Evolutionary conservation across 1,140 invertebrate species (phyloP), one percentile per base, ranked within the genome.

Genomic region (Parapsyche elsis): DNA sequence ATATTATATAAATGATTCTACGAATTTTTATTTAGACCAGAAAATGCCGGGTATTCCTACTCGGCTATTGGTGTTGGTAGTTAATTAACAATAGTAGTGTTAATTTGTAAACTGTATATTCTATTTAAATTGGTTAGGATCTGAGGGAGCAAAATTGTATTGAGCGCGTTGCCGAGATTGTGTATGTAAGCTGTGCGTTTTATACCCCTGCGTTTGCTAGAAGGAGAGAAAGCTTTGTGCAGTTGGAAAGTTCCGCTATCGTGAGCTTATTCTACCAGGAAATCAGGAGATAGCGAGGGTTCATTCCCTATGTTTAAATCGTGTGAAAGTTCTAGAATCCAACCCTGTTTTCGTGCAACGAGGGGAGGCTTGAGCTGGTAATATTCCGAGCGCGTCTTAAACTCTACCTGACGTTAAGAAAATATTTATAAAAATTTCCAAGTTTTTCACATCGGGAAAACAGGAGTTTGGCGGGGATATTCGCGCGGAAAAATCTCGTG

Each of bases 211-310:
- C 45, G 46, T 57, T 57, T 80, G 82, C 61, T 83, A 83, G 82
- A 80, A 83, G n/a, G 80, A 83, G 80, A 83, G 80, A 81, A 80
- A 83, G 82, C 75, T 81, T 78, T 23, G 76, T 64, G 57, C 44
- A 64, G 30, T 67, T 45, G 61, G 75, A 76, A 81, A 83, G 82
- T 81, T 83, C 77, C 71, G 78, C 82, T 81, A 75, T 80, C 76
- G 71, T 81, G 82, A 83, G 80, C 80, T 83, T 83, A 83, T 81
- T 80, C 61, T 83, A 87, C 84, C 80, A 86, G 86, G 85, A 83
- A 57, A 73, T 1, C 57, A 87, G 67, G 67, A 61, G 0, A 21
- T 5, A 53, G 12, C 2, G 49, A 16, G 12, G 49, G 12, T 16
- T 2, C 2, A 4, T 16, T 53, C 49, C 49, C 10, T 12, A 53